Base-by-base conservation (phyloP, 2,113 vertebrate genomes). In the Tapirus terrestris region DNA sequence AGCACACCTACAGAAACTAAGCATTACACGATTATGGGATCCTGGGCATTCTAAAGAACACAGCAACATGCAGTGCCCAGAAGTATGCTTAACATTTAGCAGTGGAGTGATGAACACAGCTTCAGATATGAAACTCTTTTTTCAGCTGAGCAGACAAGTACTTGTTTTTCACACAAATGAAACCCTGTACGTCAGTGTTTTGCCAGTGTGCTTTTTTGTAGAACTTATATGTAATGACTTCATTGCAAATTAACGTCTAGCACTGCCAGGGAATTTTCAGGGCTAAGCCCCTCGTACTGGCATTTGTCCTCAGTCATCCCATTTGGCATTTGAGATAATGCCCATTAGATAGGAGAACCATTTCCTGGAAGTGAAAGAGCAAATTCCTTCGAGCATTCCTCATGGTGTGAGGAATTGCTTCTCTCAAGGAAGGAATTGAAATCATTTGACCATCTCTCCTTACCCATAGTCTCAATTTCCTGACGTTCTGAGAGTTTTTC, bases 341-440 rank as follows among this genome's bases (percentile, higher is more conserved):
- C 90, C 87, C 36, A 11, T 63, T 77, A 70, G 77, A 85, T 31
- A 56, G 90, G 68, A 77, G 65, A 33, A 60, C 10, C 4, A 45
- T 80, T 94, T 97, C 92, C 92, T 68, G 93, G 90, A 97, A 89
- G 77, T 51, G 53, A 96, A 67, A 89, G 68, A 79, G 89, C 89
- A 72, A 36, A 97, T 95, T 96, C 94, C 79, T 86, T 61, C 1
- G 1, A 63, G 36, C 94, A 85, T 85, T 96, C 96, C 89, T 82
- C 53, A 14, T 23, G 18, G 76, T 43, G 56, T 91, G 90, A 95
- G 65, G 68, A 92, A 91, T 36, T 33, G 61, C 76, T 88, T 83
- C 89, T 93, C 85, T 77, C 27, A 20, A 56, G 94, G 58, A 97
- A 97, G 88, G 93, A 94, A 88, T 31, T 60, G 60, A 89, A 96